Evolutionary conservation across 2,888 invertebrate genomes (phyloP).

Genomic region (Mythimna pallens): DNA sequence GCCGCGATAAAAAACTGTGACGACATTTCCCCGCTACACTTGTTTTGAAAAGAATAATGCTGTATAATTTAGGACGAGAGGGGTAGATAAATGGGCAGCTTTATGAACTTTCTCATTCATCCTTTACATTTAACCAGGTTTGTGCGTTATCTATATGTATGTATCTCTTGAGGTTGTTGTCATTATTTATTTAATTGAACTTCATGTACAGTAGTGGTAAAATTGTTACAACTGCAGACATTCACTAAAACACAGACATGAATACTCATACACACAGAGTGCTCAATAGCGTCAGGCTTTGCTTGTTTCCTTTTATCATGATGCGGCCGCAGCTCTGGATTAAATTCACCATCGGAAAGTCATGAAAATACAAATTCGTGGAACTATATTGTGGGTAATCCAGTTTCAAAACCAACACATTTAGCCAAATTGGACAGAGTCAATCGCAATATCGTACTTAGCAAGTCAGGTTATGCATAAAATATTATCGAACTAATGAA

Average conservation of each 20-base stretch:
- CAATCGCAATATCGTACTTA: constrained; percentile 22
- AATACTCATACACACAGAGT: constrained; percentile 23
- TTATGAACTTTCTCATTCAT: constrained; percentile 63
- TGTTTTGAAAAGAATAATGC: constrained; percentile 70
- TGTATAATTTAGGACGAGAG: constrained; percentile 72
- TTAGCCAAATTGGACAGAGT: constrained; percentile 39
- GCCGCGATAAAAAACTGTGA: constrained; percentile 71
- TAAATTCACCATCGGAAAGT: constrained; percentile 44
- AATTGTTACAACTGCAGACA: constrained; percentile 11
- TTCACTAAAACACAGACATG: constrained; percentile 23
- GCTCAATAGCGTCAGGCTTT: constrained; percentile 44
- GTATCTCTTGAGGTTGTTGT: constrained; percentile 26
- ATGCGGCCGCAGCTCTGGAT: constrained; percentile 37
- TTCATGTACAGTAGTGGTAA: no score
- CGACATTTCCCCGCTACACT: constrained; percentile 69
- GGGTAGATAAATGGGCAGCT: constrained; percentile 66
- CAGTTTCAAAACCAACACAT: constrained; percentile 33
- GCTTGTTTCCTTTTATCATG: constrained; percentile 54
- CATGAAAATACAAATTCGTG: constrained; percentile 45
- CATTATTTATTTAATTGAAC: no score
- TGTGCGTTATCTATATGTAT: constrained; percentile 56
- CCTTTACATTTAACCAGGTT: constrained; percentile 58
- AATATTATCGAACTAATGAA: constrained; percentile 23
- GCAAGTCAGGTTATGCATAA: constrained; percentile 12
- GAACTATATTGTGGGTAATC: constrained; percentile 38